Evolutionary conservation across 2,888 invertebrate genomes (phyloP).

Genomic region (Amphipoea oculea): DNA sequence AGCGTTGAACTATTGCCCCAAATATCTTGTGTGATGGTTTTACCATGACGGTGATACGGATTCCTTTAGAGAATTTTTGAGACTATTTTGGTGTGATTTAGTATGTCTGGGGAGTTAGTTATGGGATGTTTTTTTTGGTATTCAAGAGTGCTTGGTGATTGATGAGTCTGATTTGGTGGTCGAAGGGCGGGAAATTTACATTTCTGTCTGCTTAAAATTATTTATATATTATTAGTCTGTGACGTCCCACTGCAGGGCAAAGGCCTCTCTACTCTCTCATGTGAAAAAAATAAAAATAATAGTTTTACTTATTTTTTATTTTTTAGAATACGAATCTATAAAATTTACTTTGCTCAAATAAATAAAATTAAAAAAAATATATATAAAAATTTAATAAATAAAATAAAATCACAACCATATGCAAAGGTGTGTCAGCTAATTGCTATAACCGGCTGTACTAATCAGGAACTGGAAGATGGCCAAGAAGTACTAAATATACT

Average conservation of each 20-base stretch:
- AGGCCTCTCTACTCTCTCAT: too few species aligned
- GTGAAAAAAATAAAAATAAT: too few species aligned
- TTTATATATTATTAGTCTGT: neutral
- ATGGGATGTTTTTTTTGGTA: slow-evolving; percentile 6
- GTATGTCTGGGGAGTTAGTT: slow-evolving; percentile 34
- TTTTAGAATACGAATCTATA: too few species aligned
- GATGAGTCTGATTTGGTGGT: neutral
- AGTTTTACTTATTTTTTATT: too few species aligned
- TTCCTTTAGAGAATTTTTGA: slow-evolving; percentile 35
- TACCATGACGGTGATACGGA: slow-evolving; percentile 27
- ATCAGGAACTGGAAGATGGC: neutral
- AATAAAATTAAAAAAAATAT: too few species aligned
- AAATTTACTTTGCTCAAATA: too few species aligned
- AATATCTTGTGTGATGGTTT: slow-evolving; percentile 47
- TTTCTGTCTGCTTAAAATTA: neutral
- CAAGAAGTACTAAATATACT: neutral
- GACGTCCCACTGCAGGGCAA: too few species aligned
- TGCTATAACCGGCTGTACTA: neutral
- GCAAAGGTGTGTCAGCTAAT: too few species aligned
- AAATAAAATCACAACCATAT: too few species aligned
- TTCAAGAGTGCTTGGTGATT: slow-evolving; percentile 5
- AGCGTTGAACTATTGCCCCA: slow-evolving; percentile 52
- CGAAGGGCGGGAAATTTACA: slow-evolving; percentile 9
- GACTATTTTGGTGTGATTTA: slow-evolving; percentile 43
- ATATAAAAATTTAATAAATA: too few species aligned